Evolutionary conservation across 2,113 vertebrate species (phyloP).

Genomic region (Gavia stellata): DNA sequence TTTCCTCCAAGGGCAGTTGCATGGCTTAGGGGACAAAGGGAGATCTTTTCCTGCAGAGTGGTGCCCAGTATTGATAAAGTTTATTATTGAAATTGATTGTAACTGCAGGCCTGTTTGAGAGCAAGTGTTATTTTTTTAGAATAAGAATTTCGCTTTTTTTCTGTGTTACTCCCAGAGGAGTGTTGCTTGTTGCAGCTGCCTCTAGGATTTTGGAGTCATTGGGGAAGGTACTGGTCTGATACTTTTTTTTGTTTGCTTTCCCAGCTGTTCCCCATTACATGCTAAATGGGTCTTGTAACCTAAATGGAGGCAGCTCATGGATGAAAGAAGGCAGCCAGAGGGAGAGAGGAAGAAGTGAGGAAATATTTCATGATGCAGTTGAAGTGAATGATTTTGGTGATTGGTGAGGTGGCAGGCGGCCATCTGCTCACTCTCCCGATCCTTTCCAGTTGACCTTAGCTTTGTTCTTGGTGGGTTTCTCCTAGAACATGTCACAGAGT

Average conservation of each 20-base stretch:
- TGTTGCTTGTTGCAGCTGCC: background rate
- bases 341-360: background rate
- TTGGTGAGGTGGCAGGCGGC: background rate
- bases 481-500: background rate
- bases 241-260: background rate
- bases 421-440: background rate
- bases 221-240: background rate
- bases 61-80: background rate
- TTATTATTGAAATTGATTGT: background rate
- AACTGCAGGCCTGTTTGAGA: background rate
- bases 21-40: background rate
- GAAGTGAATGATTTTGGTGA: background rate
- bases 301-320: background rate
- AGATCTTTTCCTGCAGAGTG: background rate
- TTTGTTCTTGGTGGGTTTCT: conserved; percentile 4
- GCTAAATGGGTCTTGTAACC: background rate
- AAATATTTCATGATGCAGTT: background rate
- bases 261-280: background rate
- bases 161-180: background rate
- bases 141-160: background rate
- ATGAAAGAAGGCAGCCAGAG: background rate
- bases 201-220: background rate
- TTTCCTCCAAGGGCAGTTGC: background rate
- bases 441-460: background rate
- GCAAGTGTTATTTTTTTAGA: background rate